These are phyloP conservation scores for Hemistola chrysoprasaria DNA, from an alignment of 2,888 invertebrate genomes.

Conservation along the genomic window DNA sequence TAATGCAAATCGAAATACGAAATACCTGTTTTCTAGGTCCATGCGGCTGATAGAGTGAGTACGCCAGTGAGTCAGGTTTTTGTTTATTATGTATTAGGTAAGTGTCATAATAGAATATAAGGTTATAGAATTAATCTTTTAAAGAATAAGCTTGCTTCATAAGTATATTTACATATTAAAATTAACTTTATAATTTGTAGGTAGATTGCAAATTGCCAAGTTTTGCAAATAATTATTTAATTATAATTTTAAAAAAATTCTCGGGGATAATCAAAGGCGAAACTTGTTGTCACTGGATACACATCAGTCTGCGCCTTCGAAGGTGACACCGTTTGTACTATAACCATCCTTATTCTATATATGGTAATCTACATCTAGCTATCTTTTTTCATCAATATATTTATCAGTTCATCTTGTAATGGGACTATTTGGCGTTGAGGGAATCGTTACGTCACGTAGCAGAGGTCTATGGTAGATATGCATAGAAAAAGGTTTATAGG, in stretches of 20 bases:
- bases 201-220: no score
- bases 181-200: no score
- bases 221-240: background rate
- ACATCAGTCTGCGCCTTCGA: constrained; percentile 61
- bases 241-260: constrained; percentile 10
- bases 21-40: no score
- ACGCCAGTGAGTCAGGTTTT: no score
- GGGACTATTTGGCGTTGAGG: constrained; percentile 54
- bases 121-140: no score
- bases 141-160: no score
- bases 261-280: constrained; percentile 12
- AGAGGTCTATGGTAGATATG: no score
- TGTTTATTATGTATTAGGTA: no score
- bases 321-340: constrained; percentile 67
- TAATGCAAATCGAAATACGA: no score
- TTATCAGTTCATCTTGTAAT: constrained; percentile 59
- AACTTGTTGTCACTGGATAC: constrained; percentile 69
- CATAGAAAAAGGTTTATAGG: constrained; percentile 40
- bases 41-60: no score
- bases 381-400: constrained; percentile 60
- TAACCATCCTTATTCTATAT: constrained; percentile 71
- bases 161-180: no score
- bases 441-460: constrained; percentile 67
- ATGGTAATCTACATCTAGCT: constrained; percentile 62
- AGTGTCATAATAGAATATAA: no score